Conservation (phyloP, 2,797 vertebrate genomes). For the Buceros bicornis region DNA sequence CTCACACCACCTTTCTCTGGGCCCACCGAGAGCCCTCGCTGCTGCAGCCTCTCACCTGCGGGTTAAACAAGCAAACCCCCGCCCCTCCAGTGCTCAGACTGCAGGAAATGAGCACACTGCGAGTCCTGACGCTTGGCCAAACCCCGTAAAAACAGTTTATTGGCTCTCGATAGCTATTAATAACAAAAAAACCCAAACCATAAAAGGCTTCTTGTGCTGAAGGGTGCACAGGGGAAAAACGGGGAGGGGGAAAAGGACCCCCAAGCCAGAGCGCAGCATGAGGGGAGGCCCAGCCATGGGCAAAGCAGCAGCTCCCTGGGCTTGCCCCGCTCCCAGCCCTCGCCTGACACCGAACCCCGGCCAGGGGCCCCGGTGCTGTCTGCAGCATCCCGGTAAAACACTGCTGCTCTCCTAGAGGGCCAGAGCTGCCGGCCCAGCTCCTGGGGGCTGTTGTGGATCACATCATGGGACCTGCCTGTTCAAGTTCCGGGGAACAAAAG, state of each 20-base stretch:
- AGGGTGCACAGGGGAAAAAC: background rate
- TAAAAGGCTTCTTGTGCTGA: background rate
- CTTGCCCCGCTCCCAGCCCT: background rate
- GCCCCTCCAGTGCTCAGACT: background rate
- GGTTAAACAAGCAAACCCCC: constrained; percentile 25
- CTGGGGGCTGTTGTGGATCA: background rate
- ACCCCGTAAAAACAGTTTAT: background rate
- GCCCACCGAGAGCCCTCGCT: background rate
- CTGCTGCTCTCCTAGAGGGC: background rate
- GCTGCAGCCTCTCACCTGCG: fast-evolving
- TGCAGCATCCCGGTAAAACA: background rate
- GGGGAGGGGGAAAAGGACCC: background rate
- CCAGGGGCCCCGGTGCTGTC: background rate
- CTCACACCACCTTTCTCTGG: background rate
- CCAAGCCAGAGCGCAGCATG: background rate
- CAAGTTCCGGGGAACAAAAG: background rate
- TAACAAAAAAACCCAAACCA: background rate
- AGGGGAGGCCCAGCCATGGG: fast-evolving
- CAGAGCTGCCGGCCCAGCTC: background rate
- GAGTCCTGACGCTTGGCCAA: background rate
- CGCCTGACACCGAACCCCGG: fast-evolving
- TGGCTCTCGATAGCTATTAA: constrained; percentile 21
- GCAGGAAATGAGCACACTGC: constrained; percentile 26
- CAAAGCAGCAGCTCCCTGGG: background rate
- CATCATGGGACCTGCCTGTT: background rate